Percentiles rank a stretch among this genome's conserved stretches.
These are phyloP conservation scores for Urocolius indicus DNA, from an alignment of 2,113 vertebrate genomes.

Conservation along the genomic window DNA sequence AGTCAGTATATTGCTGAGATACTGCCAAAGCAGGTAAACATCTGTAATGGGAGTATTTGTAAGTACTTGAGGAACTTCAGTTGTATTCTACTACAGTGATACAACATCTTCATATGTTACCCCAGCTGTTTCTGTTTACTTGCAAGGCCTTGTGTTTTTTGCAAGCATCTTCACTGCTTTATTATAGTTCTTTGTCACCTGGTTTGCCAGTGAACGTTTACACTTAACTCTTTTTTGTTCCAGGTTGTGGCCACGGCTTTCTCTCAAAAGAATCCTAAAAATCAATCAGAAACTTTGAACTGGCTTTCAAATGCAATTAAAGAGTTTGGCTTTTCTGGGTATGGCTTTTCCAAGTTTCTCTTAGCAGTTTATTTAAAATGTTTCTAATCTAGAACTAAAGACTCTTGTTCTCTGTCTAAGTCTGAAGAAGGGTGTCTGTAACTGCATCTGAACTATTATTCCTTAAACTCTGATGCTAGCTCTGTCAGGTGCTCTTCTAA, in stretches of 20 bases:
- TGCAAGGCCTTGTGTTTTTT: neutral
- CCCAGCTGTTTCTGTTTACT: neutral
- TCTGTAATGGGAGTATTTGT: neutral
- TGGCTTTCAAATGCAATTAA: conserved; percentile 97
- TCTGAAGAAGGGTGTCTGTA: neutral
- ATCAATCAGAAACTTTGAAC: conserved; percentile 95
- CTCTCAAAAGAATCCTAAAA: conserved; percentile 98
- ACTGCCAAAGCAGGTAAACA: neutral
- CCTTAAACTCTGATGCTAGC: neutral
- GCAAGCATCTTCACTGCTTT: neutral
- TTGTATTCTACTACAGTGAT: neutral
- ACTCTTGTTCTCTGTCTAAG: neutral
- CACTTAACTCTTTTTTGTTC: neutral
- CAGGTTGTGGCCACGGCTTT: conserved; percentile 94
- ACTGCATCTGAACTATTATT: neutral
- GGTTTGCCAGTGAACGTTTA: neutral
- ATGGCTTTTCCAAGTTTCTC: conserved; percentile 24
- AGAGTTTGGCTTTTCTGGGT: conserved; percentile 98
- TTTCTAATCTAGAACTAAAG: neutral
- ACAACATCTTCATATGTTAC: neutral
- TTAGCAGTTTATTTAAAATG: neutral
- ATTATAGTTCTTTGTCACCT: neutral
- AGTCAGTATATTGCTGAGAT: neutral
- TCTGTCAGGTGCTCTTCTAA: neutral
- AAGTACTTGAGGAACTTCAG: neutral